A percentile compares a stretch with the other conserved stretches of the same genome.
Evolutionary conservation across 2,888 invertebrate species (phyloP).

Genomic region (Teleiodes luculella): DNA sequence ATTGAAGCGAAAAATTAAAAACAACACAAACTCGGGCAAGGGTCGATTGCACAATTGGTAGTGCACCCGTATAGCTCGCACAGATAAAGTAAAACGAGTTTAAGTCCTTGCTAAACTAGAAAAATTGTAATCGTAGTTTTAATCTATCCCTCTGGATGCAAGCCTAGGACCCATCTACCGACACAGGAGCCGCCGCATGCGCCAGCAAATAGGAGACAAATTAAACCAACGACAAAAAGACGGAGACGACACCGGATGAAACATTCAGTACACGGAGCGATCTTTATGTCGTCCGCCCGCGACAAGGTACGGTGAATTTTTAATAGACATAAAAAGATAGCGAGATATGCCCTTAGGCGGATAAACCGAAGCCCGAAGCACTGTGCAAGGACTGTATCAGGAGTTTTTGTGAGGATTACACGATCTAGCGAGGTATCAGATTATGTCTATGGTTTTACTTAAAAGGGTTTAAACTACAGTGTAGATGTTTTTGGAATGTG

Average conservation of each 20-base stretch:
- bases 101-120: too few species aligned
- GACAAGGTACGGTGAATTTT: not conserved
- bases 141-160: conserved; percentile 22
- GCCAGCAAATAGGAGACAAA: conserved; percentile 65
- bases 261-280: conserved; percentile 49
- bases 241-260: conserved; percentile 31
- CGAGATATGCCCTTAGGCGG: not conserved
- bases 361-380: not conserved
- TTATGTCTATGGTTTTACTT: too few species aligned
- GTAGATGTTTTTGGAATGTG: too few species aligned
- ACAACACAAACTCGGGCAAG: too few species aligned
- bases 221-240: conserved; percentile 48
- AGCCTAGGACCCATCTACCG: conserved; percentile 20
- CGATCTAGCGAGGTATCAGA: too few species aligned
- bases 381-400: too few species aligned
- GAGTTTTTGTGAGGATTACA: too few species aligned
- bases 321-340: conserved; percentile 19
- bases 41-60: too few species aligned
- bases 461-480: too few species aligned
- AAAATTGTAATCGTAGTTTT: not conserved
- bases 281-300: conserved; percentile 41
- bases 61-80: too few species aligned
- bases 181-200: conserved; percentile 29
- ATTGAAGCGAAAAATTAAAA: too few species aligned
- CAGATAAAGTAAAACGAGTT: too few species aligned